A percentile compares a stretch with the other conserved stretches of the same genome.
Conservation (phyloP, 37 sponge, comb jelly and placozoan species). For the Oopsacas minuta region DNA sequence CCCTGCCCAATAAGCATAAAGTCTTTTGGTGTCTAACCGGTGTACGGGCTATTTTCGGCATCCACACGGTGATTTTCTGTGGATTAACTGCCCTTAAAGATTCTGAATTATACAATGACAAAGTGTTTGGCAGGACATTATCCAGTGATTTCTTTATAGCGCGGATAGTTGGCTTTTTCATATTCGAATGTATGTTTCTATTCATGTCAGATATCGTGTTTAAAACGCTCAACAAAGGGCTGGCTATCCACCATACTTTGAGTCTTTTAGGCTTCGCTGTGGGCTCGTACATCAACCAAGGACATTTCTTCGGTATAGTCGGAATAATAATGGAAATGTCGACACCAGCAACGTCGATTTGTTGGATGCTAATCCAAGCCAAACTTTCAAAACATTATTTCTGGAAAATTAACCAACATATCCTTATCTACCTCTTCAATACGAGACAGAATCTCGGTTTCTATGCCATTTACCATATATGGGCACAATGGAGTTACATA, state of each 20-base stretch:
- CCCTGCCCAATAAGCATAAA: background rate
- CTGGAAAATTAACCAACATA: background rate
- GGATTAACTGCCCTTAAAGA: background rate
- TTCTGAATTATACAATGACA: background rate
- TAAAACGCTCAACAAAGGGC: conserved; percentile 6
- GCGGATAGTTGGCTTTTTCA: background rate
- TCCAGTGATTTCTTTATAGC: conserved; percentile 10
- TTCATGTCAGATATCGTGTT: background rate
- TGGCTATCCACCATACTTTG: conserved; percentile 5
- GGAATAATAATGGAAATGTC: conserved; percentile 5
- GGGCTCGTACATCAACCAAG: background rate
- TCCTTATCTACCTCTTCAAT: background rate
- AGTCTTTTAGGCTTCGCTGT: background rate
- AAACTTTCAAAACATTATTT: background rate
- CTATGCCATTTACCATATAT: background rate
- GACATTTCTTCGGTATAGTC: background rate
- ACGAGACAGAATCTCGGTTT: conserved; percentile 6
- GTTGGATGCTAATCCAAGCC: conserved; percentile 12
- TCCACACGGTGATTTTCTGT: background rate
- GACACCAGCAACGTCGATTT: background rate
- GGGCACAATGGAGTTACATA: background rate
- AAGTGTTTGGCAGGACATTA: background rate
- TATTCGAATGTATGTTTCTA: background rate
- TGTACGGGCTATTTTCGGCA: background rate
- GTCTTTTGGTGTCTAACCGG: conserved; percentile 9